A percentile compares a stretch with the other conserved stretches of the same genome.
phyloP scores from a whole-genome alignment of 2,113 vertebrate species.

The Mystacornis crossleyi region DNA sequence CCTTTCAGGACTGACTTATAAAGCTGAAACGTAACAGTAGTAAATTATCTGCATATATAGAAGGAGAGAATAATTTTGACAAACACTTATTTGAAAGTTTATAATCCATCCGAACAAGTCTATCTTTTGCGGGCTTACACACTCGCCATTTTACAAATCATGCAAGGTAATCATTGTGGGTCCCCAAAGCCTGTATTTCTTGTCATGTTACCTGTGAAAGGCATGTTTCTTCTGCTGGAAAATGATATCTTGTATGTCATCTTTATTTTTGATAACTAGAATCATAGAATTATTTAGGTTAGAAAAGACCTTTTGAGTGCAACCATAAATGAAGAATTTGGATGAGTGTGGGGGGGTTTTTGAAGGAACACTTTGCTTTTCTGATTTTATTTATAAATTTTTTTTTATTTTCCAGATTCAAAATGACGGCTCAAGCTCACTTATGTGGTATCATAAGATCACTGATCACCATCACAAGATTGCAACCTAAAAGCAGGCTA shows the following conservation, averaged over 20 bases:
- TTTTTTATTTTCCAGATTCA: background rate
- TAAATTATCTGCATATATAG: background rate
- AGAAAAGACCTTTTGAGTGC: background rate
- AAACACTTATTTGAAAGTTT: background rate
- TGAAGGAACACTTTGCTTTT: background rate
- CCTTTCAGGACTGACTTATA: background rate
- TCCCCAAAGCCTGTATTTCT: background rate
- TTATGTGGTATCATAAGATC: background rate
- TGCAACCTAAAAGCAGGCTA: background rate
- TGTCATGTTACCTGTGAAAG: background rate
- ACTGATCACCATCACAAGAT: background rate
- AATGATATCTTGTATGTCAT: background rate
- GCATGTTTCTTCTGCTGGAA: background rate
- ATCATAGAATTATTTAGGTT: background rate
- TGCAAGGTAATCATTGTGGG: fast-evolving
- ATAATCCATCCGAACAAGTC: background rate
- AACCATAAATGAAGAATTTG: background rate
- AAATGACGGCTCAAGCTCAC: background rate
- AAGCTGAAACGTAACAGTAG: background rate
- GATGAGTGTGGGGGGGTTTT: background rate
- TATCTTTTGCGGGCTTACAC: background rate
- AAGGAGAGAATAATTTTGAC: background rate
- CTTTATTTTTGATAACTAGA: background rate
- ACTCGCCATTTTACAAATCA: background rate
- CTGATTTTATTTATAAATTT: background rate